Conservation (phyloP, 2,888 invertebrate genomes). For the Drosophila acutilabella region DNA sequence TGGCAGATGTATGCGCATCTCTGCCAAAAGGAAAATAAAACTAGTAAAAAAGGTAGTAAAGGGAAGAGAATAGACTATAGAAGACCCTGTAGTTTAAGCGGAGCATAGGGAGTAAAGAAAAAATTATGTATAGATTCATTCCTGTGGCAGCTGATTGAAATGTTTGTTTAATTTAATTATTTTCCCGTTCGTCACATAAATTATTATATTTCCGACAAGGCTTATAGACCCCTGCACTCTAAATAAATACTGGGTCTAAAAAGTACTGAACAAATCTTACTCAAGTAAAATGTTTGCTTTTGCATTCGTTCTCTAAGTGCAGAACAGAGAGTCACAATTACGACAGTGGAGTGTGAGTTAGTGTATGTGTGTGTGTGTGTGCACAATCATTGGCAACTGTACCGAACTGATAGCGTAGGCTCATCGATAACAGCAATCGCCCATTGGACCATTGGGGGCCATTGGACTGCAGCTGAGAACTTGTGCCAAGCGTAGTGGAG, state of each 20-base stretch:
- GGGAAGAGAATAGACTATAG: too few species aligned
- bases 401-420: constrained; percentile 70
- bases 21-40: constrained; percentile 40
- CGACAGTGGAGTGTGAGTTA: constrained; percentile 12
- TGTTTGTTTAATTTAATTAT: too few species aligned
- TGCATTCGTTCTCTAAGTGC: constrained; percentile 74
- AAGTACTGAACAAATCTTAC: constrained; percentile 59
- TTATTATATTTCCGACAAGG: too few species aligned
- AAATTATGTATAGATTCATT: too few species aligned
- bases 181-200: too few species aligned
- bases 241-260: background rate
- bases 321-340: constrained; percentile 36
- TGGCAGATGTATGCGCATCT: constrained; percentile 40
- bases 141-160: too few species aligned
- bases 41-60: constrained; percentile 17
- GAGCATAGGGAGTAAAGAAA: too few species aligned
- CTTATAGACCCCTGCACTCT: too few species aligned
- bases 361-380: constrained; percentile 16
- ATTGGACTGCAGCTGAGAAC: constrained; percentile 39
- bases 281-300: constrained; percentile 82
- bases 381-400: constrained; percentile 56
- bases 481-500: background rate
- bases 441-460: constrained; percentile 54
- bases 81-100: too few species aligned
- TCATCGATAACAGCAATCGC: constrained; percentile 74